Percentiles rank a stretch among this genome's conserved stretches.
Conservation (phyloP, 2,888 invertebrate species). For the Galerucella calmariensis region DNA sequence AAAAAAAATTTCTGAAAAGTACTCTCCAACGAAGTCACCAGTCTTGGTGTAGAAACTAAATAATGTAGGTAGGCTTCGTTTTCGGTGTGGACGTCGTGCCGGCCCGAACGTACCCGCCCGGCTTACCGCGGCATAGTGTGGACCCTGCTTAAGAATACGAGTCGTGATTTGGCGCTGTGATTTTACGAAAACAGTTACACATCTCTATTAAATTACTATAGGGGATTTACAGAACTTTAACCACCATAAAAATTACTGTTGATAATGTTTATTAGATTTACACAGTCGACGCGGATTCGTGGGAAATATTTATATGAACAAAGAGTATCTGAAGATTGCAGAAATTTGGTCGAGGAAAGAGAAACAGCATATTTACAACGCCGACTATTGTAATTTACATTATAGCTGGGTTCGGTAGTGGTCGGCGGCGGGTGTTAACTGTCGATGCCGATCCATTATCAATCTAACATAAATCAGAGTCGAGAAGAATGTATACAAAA, state of each 20-base stretch:
- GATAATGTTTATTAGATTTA: not conserved
- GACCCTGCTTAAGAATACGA: too few relatives aligned
- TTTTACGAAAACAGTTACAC: not conserved
- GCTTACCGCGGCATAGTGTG: too few relatives aligned
- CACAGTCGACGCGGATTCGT: not conserved
- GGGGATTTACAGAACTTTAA: not conserved
- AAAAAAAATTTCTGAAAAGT: too few relatives aligned
- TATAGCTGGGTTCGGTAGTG: conserved; percentile 56
- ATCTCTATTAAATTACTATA: not conserved
- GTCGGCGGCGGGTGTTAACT: conserved; percentile 27
- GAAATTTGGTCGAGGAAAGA: conserved; percentile 45
- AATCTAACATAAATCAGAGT: conserved; percentile 62
- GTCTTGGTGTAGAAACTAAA: too few relatives aligned
- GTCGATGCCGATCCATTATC: conserved; percentile 62
- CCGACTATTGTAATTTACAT: conserved; percentile 64
- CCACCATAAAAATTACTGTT: not conserved
- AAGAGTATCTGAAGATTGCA: not conserved
- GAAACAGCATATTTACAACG: conserved; percentile 62
- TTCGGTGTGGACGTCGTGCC: too few relatives aligned
- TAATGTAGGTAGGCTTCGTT: too few relatives aligned
- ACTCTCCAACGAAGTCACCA: too few relatives aligned
- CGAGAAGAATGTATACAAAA: conserved; percentile 51
- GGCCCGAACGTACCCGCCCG: too few relatives aligned
- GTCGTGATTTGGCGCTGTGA: not conserved
- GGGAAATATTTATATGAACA: not conserved